Conservation (phyloP, 2,113 vertebrate genomes). For the Microtus richardsoni region DNA sequence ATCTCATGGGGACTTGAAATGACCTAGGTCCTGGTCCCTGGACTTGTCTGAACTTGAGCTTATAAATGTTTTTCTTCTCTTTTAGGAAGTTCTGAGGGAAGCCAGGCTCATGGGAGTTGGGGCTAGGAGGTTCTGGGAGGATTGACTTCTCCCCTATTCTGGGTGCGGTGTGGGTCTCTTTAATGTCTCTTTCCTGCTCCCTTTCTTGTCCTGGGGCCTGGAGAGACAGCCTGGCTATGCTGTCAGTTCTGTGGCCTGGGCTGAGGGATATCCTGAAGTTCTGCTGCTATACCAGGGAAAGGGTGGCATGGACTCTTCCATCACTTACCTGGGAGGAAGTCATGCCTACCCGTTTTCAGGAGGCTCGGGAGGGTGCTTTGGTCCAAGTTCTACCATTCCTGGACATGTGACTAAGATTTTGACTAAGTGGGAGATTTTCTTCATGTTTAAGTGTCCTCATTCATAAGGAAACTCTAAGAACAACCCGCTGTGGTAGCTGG, state of each 20-base stretch:
- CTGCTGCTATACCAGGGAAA: neutral
- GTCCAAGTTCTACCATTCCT: neutral
- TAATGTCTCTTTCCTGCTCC: neutral
- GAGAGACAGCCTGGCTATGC: neutral
- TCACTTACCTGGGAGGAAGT: neutral
- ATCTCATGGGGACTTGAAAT: neutral
- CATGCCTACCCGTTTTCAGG: neutral
- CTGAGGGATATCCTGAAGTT: neutral
- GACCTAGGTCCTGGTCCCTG: neutral
- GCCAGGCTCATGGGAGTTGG: neutral
- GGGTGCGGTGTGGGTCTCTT: too few species aligned
- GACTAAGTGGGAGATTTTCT: neutral
- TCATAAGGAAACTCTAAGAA: neutral
- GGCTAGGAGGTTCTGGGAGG: neutral
- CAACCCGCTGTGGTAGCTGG: neutral
- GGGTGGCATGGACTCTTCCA: neutral
- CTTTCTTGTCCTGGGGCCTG: neutral
- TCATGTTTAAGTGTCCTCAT: neutral
- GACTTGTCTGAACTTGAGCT: neutral
- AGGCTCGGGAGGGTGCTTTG: neutral
- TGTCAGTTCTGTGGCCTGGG: neutral
- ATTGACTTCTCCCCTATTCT: too few species aligned
- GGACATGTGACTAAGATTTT: too few species aligned
- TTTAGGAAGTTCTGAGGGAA: constrained; percentile 27
- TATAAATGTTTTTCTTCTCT: neutral